Evolutionary conservation across 2,797 vertebrate genomes (phyloP).

Genomic region (Tympanoctomys barrerae): DNA sequence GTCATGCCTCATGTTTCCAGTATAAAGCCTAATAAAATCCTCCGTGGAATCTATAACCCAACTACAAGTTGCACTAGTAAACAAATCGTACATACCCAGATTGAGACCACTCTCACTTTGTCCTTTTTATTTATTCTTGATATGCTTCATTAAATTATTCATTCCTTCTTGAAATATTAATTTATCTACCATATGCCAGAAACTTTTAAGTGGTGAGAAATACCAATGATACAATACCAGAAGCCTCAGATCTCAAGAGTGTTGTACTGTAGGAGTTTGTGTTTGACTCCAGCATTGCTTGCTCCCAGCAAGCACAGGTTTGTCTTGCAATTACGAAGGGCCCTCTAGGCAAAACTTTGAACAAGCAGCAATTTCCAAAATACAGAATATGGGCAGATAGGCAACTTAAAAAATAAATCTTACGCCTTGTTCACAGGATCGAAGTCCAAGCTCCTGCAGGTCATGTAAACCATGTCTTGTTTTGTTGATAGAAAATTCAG

Average conservation of each 20-base stretch:
- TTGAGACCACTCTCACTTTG: neutral
- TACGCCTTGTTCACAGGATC: neutral
- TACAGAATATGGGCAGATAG: neutral
- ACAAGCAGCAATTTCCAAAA: neutral
- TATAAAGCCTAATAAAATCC: neutral
- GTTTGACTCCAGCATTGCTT: neutral
- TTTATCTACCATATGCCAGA: neutral
- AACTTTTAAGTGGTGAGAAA: neutral
- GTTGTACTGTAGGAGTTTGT: too few species aligned
- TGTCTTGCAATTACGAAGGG: neutral
- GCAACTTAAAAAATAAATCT: too few species aligned
- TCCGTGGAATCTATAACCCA: neutral
- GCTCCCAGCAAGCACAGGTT: neutral
- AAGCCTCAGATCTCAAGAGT: neutral
- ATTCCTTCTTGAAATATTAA: neutral
- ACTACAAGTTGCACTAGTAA: neutral
- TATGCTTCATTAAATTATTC: neutral
- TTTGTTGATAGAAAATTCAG: neutral
- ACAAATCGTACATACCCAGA: neutral
- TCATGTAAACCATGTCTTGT: neutral
- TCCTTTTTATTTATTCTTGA: neutral
- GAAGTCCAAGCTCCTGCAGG: rapidly evolving
- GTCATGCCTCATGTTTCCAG: neutral
- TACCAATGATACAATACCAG: neutral
- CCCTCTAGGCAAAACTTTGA: neutral